phyloP scores from a whole-genome alignment of 2,888 invertebrate genomes.

The Mamestra brassicae region DNA sequence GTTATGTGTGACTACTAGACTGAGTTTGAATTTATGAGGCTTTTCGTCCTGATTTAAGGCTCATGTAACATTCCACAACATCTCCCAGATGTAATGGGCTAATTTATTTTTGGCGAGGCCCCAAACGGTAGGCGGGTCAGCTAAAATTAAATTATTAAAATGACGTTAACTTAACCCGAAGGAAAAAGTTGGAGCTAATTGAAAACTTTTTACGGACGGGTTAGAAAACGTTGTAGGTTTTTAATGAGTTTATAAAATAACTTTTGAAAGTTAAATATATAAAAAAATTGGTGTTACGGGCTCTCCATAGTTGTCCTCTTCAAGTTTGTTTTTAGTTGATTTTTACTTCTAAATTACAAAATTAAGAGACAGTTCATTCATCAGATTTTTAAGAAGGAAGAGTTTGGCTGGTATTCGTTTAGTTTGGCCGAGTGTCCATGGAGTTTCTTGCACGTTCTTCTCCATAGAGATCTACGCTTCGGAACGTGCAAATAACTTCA shows the following conservation, averaged over 20 bases:
- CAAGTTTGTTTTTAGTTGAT: too few relatives aligned
- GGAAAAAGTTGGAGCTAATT: slow-evolving; percentile 30
- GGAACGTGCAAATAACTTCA: too few relatives aligned
- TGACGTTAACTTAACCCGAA: slow-evolving; percentile 14
- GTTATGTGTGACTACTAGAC: too few relatives aligned
- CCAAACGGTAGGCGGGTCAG: neutral
- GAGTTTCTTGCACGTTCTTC: too few relatives aligned
- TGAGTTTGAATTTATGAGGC: too few relatives aligned
- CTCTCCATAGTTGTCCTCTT: too few relatives aligned
- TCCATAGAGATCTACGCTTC: too few relatives aligned
- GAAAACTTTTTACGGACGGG: slow-evolving; percentile 8
- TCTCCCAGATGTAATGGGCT: neutral
- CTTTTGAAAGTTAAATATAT: neutral
- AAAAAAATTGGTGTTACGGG: neutral
- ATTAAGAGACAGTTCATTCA: too few relatives aligned
- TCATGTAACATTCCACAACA: slow-evolving; percentile 1
- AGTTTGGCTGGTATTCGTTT: too few relatives aligned
- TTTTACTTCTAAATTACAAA: too few relatives aligned
- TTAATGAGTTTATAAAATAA: neutral
- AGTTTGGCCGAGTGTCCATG: too few relatives aligned
- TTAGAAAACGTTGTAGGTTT: neutral
- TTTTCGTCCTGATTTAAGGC: neutral
- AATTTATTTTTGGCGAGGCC: slow-evolving; percentile 9
- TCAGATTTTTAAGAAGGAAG: too few relatives aligned
- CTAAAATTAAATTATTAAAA: slow-evolving; percentile 44